Conservation (phyloP, 2,888 invertebrate species). For the Caenorhabditis sp. region DNA sequence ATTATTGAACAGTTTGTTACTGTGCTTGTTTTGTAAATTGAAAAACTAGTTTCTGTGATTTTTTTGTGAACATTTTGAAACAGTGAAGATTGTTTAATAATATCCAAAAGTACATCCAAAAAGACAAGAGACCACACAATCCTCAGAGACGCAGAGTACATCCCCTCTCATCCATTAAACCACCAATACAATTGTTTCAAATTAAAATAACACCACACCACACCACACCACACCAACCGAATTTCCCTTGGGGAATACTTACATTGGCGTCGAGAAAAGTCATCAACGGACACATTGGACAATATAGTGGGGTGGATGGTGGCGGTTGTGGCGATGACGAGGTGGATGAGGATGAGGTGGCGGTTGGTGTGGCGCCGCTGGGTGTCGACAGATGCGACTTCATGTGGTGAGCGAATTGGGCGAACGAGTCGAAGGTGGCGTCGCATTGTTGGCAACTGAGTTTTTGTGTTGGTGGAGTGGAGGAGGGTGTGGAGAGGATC, state of each 20-base stretch:
- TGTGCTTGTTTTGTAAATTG: too few relatives aligned
- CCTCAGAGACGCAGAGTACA: too few relatives aligned
- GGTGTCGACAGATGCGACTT: slow-evolving; percentile 21
- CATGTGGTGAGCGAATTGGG: slow-evolving; percentile 46
- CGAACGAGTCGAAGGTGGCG: slow-evolving; percentile 34
- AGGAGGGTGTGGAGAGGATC: neutral
- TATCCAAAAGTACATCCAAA: too few relatives aligned
- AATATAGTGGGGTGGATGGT: neutral
- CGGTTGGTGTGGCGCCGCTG: neutral
- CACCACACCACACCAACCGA: too few relatives aligned
- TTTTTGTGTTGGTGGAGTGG: slow-evolving; percentile 10
- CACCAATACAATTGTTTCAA: neutral
- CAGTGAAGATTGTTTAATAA: too few relatives aligned
- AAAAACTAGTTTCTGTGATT: too few relatives aligned
- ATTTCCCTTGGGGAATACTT: slow-evolving; percentile 5
- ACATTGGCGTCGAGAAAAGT: slow-evolving; percentile 4
- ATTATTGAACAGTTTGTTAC: too few relatives aligned
- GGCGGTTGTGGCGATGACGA: slow-evolving; percentile 3
- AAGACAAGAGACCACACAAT: too few relatives aligned
- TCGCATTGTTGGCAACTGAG: slow-evolving; percentile 49
- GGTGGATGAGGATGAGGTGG: neutral
- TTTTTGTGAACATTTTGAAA: too few relatives aligned
- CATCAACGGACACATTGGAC: slow-evolving; percentile 8
- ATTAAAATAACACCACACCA: neutral
- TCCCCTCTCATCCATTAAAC: too few relatives aligned